Conservation (phyloP, 2,888 invertebrate genomes). For the Geotrupes spiniger region DNA sequence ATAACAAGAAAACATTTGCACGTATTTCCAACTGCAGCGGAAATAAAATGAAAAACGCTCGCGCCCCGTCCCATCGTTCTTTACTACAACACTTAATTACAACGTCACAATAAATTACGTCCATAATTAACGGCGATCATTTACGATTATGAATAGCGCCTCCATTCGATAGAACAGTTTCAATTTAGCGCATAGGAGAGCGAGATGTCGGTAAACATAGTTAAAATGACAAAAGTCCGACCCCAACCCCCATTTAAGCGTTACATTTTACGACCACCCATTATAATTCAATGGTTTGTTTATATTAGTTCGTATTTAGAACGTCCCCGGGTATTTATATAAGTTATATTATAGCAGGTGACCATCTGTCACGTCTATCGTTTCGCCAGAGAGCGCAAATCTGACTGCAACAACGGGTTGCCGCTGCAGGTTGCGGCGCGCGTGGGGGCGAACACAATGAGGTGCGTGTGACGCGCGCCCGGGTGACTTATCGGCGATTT, state of each 20-base stretch:
- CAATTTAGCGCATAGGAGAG: not conserved
- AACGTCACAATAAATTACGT: slow-evolving; percentile 1
- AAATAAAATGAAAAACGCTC: too few relatives aligned
- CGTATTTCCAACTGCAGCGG: too few relatives aligned
- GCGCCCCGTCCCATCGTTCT: too few relatives aligned
- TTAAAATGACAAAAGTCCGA: slow-evolving; percentile 13
- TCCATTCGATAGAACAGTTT: slow-evolving; percentile 3
- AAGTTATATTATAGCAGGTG: slow-evolving; percentile 34
- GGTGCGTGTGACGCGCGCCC: too few relatives aligned
- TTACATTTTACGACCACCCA: slow-evolving; percentile 11
- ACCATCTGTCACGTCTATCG: slow-evolving; percentile 30
- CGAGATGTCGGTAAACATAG: slow-evolving; percentile 10
- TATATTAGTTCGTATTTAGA: slow-evolving; percentile 33
- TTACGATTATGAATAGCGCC: not conserved
- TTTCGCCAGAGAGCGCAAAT: too few relatives aligned
- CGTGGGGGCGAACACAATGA: too few relatives aligned
- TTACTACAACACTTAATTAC: not conserved
- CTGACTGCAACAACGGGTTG: too few relatives aligned
- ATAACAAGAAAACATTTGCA: too few relatives aligned
- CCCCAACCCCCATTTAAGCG: slow-evolving; percentile 1
- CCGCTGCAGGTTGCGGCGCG: too few relatives aligned
- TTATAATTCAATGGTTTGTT: slow-evolving; percentile 37
- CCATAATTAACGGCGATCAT: slow-evolving; percentile 6
- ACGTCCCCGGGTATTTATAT: slow-evolving; percentile 32
- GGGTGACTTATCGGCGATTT: too few relatives aligned